A percentile compares a stretch with the other conserved stretches of the same genome.
Evolutionary conservation across 2,797 vertebrate species (phyloP).

Genomic region (Acanthopagrus latus): DNA sequence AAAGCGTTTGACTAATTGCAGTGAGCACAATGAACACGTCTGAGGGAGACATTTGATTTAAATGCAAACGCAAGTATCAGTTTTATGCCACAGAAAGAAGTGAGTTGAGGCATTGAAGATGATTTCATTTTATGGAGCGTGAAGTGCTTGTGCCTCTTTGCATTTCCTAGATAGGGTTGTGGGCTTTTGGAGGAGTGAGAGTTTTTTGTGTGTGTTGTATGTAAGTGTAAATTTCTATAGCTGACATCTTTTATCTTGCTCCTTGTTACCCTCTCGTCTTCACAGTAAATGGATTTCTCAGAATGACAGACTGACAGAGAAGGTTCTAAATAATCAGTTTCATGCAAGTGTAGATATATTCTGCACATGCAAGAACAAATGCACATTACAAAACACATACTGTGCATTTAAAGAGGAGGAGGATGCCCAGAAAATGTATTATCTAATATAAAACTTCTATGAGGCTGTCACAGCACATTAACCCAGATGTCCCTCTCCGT

Average conservation of each 20-base stretch:
- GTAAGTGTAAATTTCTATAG: conserved; percentile 26
- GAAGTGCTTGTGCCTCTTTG: conserved; percentile 27
- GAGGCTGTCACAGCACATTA: not conserved
- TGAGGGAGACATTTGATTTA: conserved; percentile 46
- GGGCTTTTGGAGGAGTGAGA: conserved; percentile 20
- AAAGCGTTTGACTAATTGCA: conserved; percentile 50
- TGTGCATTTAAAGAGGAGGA: not conserved
- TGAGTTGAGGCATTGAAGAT: conserved; percentile 35
- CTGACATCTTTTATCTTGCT: conserved; percentile 10
- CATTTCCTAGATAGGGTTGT: conserved; percentile 3
- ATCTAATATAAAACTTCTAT: not conserved
- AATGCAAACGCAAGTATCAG: conserved; percentile 42
- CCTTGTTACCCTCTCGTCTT: conserved; percentile 1
- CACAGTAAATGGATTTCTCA: conserved; percentile 27
- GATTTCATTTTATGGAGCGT: conserved; percentile 22
- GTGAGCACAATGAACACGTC: conserved; percentile 29
- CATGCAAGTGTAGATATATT: conserved; percentile 1
- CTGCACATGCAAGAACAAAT: not conserved
- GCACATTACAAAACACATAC: not conserved
- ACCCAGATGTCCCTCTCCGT: not conserved
- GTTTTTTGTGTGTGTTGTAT: conserved; percentile 25
- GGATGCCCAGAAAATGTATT: not conserved
- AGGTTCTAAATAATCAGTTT: conserved; percentile 20
- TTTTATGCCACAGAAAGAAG: conserved; percentile 24
- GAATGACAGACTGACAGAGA: conserved; percentile 26